phyloP scores from a whole-genome alignment of 2,888 invertebrate genomes.

The Linnaemya tessellans region DNA sequence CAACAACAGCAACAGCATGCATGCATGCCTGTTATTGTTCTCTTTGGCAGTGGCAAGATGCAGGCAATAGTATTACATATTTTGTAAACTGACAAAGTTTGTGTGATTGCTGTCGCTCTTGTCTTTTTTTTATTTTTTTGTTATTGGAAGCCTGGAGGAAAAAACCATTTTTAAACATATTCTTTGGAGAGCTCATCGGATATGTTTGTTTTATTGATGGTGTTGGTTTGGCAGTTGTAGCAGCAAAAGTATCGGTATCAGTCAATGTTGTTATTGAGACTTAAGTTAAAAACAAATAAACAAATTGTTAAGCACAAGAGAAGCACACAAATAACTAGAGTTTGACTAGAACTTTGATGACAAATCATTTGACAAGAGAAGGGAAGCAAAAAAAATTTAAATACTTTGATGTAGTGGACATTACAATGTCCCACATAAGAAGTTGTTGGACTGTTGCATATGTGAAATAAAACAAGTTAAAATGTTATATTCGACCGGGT shows the following conservation, averaged over 20 bases:
- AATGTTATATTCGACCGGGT: too few species aligned
- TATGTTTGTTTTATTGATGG: constrained; percentile 21
- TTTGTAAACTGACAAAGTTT: constrained; percentile 43
- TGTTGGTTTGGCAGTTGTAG: not conserved
- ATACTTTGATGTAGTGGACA: constrained; percentile 29
- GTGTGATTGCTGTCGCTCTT: constrained; percentile 35
- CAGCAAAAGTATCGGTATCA: constrained; percentile 32
- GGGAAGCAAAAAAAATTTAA: too few species aligned
- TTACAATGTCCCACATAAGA: constrained; percentile 11
- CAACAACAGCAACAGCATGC: not conserved
- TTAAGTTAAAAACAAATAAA: constrained; percentile 3
- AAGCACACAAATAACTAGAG: constrained; percentile 30
- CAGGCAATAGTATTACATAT: constrained; percentile 31
- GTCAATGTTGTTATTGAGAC: constrained; percentile 9
- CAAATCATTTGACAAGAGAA: constrained; percentile 50
- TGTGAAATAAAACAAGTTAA: too few species aligned
- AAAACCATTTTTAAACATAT: constrained; percentile 14
- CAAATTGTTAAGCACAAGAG: constrained; percentile 25
- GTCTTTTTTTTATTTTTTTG: not conserved
- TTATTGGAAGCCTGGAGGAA: constrained; percentile 39
- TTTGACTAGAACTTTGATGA: constrained; percentile 67
- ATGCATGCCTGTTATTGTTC: not conserved
- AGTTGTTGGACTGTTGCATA: not conserved
- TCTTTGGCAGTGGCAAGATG: not conserved
- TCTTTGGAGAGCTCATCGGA: not conserved